Base-by-base conservation (phyloP, 2,888 invertebrate genomes). In the Acholoe squamosa region DNA sequence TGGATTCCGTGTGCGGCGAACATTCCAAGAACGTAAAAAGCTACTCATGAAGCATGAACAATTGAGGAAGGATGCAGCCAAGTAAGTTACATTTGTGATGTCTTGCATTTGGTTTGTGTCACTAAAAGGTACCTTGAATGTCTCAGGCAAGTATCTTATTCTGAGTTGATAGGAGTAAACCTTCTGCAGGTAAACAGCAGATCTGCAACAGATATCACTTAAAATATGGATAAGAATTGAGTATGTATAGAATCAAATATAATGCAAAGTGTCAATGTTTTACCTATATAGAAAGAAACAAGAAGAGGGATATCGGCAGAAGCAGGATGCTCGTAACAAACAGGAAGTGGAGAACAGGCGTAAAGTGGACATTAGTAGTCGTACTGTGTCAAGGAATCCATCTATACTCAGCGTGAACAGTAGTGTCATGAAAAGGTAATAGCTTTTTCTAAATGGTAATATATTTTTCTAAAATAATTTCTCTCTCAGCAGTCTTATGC, bases 21-120 rank as follows among this genome's bases (percentile, higher is more conserved):
- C 95, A 33, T 95, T 95, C 91, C 93, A 94, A 16, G 96, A 95
- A 91, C 93, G 95, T 89, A 95, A 95, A 91, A 93, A 94, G 90
- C 91, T 96, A 31, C 93, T 96, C 56, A 95, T 95, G 95, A 95
- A 95, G 92, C 96, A 96, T 91, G 95, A 95, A 91, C 94, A 95
- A 91, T 92, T 96, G 84, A 94, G 94, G 89, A 95, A 95, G 92
- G 95, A 95, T 90, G 95, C 95, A 89, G 95, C 95, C 54, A 94
- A 94, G 95, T 95, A 90, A 92, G 93, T 88, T 28, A 19, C 25
- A 28, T 61, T n/a, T 43, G 5, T 43, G 3, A 43, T 7, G 10
- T 7, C 43, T 7, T 43, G 43, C n/a, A n/a, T n/a, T n/a, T n/a
- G n/a, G n/a, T n/a, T n/a, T n/a, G n/a, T n/a, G n/a, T n/a, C n/a